These are phyloP conservation scores for Muschampia plurimacula DNA, from an alignment of 2,888 invertebrate genomes.

Conservation along the genomic window DNA sequence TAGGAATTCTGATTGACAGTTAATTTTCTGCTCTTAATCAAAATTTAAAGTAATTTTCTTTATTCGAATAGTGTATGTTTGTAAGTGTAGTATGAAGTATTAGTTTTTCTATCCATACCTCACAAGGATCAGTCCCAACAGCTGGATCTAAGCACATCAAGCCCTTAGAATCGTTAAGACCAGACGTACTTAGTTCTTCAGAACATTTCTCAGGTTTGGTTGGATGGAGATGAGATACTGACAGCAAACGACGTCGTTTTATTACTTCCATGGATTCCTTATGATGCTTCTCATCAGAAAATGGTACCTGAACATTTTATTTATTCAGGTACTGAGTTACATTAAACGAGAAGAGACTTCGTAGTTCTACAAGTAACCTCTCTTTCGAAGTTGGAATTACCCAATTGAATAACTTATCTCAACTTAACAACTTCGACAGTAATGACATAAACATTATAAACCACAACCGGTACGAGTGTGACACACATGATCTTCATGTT, in stretches of 20 bases:
- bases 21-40: too few species aligned
- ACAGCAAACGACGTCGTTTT: slow-evolving; percentile 56
- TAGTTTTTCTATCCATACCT: slow-evolving; percentile 49
- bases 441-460: too few species aligned
- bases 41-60: too few species aligned
- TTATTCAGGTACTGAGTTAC: not conserved
- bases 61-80: too few species aligned
- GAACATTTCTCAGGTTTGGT: slow-evolving; percentile 56
- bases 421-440: too few species aligned
- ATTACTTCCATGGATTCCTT: slow-evolving; percentile 54
- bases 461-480: too few species aligned
- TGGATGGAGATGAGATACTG: slow-evolving; percentile 66
- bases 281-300: not conserved
- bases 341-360: too few species aligned
- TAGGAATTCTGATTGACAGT: too few species aligned
- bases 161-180: slow-evolving; percentile 48
- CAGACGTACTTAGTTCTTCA: slow-evolving; percentile 54
- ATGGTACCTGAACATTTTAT: slow-evolving; percentile 6
- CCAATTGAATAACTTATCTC: too few species aligned
- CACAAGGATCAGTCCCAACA: slow-evolving; percentile 57
- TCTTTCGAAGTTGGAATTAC: too few species aligned
- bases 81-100: not conserved
- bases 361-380: too few species aligned
- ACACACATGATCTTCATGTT: too few species aligned
- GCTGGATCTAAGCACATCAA: slow-evolving; percentile 68